Percentiles rank a stretch among this genome's conserved stretches.
These are phyloP conservation scores for Sebastes flavidus DNA, from an alignment of 2,797 vertebrate genomes.

Conservation along the genomic window DNA sequence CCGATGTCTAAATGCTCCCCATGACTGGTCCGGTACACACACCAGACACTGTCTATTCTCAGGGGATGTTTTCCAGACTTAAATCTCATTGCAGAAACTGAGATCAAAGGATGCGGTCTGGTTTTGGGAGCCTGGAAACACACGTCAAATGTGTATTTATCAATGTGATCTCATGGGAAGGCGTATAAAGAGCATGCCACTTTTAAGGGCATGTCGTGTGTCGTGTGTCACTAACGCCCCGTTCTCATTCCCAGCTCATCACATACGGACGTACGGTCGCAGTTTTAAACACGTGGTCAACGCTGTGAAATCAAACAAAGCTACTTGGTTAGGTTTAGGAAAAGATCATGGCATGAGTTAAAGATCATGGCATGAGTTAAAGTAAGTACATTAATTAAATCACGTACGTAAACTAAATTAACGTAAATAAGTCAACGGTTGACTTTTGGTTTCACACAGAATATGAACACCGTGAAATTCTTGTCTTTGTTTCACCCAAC, in stretches of 20 bases:
- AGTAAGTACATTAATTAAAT: too few species aligned
- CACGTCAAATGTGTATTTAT: neutral
- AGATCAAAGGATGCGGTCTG: constrained; percentile 13
- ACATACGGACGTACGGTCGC: neutral
- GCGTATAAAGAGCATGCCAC: neutral
- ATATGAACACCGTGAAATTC: too few species aligned
- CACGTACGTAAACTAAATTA: too few species aligned
- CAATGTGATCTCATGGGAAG: neutral
- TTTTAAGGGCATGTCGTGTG: neutral
- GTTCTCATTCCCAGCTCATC: neutral
- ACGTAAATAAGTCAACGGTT: too few species aligned
- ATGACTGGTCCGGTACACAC: neutral
- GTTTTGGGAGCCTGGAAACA: neutral
- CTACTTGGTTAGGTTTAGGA: too few species aligned
- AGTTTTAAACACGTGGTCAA: neutral
- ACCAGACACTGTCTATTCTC: neutral
- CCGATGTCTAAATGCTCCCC: neutral
- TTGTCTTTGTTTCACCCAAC: too few species aligned
- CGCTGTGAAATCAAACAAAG: neutral
- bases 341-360: too few species aligned
- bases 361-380: too few species aligned
- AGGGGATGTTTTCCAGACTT: constrained; percentile 32
- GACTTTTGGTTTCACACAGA: too few species aligned
- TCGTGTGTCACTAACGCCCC: too few species aligned
- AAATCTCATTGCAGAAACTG: neutral